Conservation (phyloP, 2,113 vertebrate genomes). For the Cyprinodon tularosa region DNA sequence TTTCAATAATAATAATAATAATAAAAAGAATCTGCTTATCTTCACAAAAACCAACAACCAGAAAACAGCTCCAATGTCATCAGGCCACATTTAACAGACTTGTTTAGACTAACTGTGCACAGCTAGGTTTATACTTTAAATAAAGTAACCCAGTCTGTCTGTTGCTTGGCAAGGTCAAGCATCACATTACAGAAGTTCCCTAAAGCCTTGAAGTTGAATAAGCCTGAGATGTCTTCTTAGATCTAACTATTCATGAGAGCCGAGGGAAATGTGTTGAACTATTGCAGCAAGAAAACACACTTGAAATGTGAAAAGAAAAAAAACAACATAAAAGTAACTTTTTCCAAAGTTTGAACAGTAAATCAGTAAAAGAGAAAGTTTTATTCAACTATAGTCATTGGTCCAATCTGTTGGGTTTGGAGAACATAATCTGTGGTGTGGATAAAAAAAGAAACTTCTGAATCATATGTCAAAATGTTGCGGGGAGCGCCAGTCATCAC, state of each 20-base stretch:
- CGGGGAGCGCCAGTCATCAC: constrained; percentile 52
- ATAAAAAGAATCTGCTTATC: not conserved
- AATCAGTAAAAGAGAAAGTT: not conserved
- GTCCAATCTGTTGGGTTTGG: constrained; percentile 3
- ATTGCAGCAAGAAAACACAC: too few relatives aligned
- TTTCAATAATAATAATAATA: too few relatives aligned
- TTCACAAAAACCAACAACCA: not conserved
- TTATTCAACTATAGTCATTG: constrained; percentile 1
- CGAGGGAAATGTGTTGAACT: not conserved
- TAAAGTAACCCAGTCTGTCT: constrained; percentile 7
- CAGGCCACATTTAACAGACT: constrained; percentile 12
- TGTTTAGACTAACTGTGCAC: constrained; percentile 7
- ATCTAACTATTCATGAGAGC: constrained; percentile 8
- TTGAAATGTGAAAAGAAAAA: not conserved
- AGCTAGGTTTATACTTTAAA: constrained; percentile 11
- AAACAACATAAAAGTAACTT: not conserved
- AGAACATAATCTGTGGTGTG: not conserved
- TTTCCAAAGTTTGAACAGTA: not conserved
- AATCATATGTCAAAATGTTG: constrained; percentile 41
- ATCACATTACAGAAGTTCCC: constrained; percentile 26
- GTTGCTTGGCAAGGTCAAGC: constrained; percentile 16
- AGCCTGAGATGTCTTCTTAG: constrained; percentile 6
- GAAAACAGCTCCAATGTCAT: not conserved
- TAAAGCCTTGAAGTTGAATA: constrained; percentile 23
- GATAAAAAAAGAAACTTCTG: constrained; percentile 16